Conservation (phyloP, 2,888 invertebrate species). For the Zonitis immaculata region DNA sequence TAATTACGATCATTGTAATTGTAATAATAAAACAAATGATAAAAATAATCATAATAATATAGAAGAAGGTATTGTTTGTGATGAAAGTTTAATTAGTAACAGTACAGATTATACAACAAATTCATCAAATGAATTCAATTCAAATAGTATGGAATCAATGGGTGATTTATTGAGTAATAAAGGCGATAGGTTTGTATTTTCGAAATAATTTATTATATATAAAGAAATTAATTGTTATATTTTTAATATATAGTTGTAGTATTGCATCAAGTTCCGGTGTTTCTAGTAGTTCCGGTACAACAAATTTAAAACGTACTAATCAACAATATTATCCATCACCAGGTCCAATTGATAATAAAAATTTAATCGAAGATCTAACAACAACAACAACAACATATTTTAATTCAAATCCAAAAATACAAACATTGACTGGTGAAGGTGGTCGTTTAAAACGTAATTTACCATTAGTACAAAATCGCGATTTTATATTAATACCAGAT, state of each 20-base stretch:
- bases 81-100: slow-evolving; percentile 64
- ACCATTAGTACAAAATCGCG: slow-evolving; percentile 69
- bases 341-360: slow-evolving; percentile 72
- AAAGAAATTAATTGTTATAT: too few relatives aligned
- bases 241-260: slow-evolving; percentile 27
- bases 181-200: slow-evolving; percentile 49
- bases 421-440: slow-evolving; percentile 77
- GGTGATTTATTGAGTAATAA: slow-evolving; percentile 56
- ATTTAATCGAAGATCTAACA: slow-evolving; percentile 58
- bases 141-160: slow-evolving; percentile 58
- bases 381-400: too few relatives aligned
- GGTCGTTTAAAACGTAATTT: slow-evolving; percentile 72
- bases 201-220: too few relatives aligned
- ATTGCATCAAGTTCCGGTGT: slow-evolving; percentile 60
- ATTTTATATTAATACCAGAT: slow-evolving; percentile 84
- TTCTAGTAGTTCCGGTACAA: slow-evolving; percentile 55
- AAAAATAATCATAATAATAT: slow-evolving; percentile 39
- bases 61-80: slow-evolving; percentile 63
- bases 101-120: slow-evolving; percentile 43
- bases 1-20: slow-evolving; percentile 48
- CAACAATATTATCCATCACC: too few relatives aligned
- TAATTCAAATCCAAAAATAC: neutral
- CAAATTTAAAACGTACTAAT: too few relatives aligned
- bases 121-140: too few relatives aligned
- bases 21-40: slow-evolving; percentile 37